These are phyloP conservation scores for Drosophila sulfurigaster DNA, from an alignment of 1,140 invertebrate genomes.

Conservation along the genomic window DNA sequence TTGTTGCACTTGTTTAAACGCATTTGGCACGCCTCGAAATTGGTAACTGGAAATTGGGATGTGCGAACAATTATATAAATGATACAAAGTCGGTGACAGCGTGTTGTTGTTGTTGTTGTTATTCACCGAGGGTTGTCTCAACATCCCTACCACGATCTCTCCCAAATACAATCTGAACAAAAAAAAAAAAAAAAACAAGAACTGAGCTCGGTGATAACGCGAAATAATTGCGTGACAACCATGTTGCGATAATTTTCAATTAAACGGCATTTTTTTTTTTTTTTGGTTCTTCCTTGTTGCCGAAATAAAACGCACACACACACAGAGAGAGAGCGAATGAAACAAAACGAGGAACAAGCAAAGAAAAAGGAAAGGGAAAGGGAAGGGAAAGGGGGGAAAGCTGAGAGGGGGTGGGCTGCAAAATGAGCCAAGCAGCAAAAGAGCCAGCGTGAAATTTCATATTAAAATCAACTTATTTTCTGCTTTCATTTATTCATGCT, in stretches of 20 bases:
- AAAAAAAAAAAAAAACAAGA: constrained; percentile 1
- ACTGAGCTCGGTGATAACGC: constrained; percentile 69
- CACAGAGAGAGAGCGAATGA: constrained; percentile 5
- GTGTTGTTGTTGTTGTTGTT: neutral
- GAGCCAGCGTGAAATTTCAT: constrained; percentile 79
- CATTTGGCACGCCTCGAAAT: constrained; percentile 64
- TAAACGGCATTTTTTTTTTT: constrained; percentile 75
- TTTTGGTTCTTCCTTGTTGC: constrained; percentile 23
- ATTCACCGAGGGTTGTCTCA: constrained; percentile 38
- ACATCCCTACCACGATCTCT: neutral
- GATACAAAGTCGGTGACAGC: constrained; percentile 48
- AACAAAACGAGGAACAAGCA: constrained; percentile 9
- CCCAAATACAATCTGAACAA: neutral
- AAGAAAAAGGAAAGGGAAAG: constrained; percentile 18
- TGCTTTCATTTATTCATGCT: constrained; percentile 82
- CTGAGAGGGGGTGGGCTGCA: neutral
- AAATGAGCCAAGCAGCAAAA: constrained; percentile 31
- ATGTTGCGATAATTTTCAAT: constrained; percentile 85
- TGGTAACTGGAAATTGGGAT: constrained; percentile 21
- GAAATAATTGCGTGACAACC: constrained; percentile 85
- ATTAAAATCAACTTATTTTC: constrained; percentile 84
- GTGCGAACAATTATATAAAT: constrained; percentile 66
- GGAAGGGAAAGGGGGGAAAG: neutral
- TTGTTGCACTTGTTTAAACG: constrained; percentile 69
- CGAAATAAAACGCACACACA: constrained; percentile 32